Conservation (phyloP, 2,797 vertebrate species). For the Parotocinclus haroldoi region DNA sequence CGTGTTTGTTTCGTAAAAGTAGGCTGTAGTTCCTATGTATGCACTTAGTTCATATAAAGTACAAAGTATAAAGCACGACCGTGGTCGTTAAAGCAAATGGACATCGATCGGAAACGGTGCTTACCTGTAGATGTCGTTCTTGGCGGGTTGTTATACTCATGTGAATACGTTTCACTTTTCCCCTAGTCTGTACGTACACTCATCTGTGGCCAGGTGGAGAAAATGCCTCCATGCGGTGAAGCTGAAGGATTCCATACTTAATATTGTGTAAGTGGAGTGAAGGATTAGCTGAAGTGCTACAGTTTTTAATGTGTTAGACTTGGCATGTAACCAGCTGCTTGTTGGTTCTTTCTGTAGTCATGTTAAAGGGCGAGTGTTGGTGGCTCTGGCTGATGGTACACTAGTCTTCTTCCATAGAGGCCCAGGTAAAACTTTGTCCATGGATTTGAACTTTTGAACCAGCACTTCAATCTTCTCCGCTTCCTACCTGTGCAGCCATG, state of each 20-base stretch:
- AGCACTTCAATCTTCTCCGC: neutral
- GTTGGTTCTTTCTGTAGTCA: slow-evolving; percentile 70
- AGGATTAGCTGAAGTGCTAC: neutral
- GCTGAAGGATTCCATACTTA: slow-evolving; percentile 94
- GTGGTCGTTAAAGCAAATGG: no score
- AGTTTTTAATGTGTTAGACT: no score
- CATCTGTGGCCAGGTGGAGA: slow-evolving; percentile 91
- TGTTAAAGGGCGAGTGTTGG: slow-evolving; percentile 92
- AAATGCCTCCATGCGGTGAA: slow-evolving; percentile 97
- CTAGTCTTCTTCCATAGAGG: slow-evolving; percentile 92
- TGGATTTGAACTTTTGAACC: neutral
- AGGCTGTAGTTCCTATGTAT: no score
- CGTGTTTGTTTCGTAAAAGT: no score
- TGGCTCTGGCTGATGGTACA: slow-evolving; percentile 91
- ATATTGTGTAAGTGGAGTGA: slow-evolving; percentile 83
- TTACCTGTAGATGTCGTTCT: neutral
- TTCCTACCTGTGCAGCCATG: neutral
- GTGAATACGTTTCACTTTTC: neutral
- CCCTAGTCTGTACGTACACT: slow-evolving; percentile 91
- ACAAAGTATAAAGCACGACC: no score
- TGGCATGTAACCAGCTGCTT: neutral
- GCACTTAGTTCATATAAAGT: no score
- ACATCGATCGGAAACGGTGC: no score
- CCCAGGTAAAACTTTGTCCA: slow-evolving; percentile 68
- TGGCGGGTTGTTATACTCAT: no score